These are phyloP conservation scores for Corella eumyota DNA, from an alignment of 23 tunicate species.

Conservation along the genomic window DNA sequence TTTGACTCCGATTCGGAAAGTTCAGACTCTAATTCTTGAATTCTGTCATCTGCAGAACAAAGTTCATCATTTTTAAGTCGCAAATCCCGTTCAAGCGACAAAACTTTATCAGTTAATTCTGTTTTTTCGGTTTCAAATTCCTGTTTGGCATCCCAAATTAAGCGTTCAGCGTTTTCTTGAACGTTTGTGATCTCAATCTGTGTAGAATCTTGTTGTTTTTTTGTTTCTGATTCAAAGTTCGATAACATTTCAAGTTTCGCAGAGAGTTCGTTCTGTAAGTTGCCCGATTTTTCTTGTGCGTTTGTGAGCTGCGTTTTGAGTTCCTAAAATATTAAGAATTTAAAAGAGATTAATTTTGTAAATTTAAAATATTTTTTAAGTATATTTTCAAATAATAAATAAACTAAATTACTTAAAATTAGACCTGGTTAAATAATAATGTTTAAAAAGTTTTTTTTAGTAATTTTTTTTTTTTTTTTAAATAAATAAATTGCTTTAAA, in stretches of 20 bases:
- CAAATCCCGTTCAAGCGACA: constrained; percentile 11
- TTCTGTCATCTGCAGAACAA: constrained; percentile 29
- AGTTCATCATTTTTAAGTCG: constrained; percentile 11
- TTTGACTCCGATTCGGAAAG: constrained; percentile 34
- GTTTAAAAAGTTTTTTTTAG: too few relatives aligned
- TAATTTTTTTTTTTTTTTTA: too few relatives aligned
- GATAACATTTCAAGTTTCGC: constrained; percentile 4
- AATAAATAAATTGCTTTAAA: too few relatives aligned
- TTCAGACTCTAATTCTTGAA: constrained; percentile 51
- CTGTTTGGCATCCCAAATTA: constrained; percentile 25
- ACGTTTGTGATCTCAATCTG: constrained; percentile 16
- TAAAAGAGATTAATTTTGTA: too few relatives aligned
- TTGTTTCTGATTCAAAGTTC: constrained; percentile 6
- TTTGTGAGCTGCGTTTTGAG: background rate
- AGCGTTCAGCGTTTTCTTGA: constrained; percentile 16
- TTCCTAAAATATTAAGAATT: background rate
- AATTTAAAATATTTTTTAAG: too few relatives aligned
- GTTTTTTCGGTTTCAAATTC: constrained; percentile 6
- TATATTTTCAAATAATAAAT: too few relatives aligned
- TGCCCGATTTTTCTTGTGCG: background rate
- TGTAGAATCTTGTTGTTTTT: constrained; percentile 4
- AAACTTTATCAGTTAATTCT: background rate
- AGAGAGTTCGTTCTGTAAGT: constrained; percentile 6
- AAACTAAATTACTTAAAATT: too few relatives aligned
- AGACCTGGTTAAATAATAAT: too few relatives aligned